phyloP scores from a whole-genome alignment of 2,113 vertebrate species.

The Pungitius pungitius region DNA sequence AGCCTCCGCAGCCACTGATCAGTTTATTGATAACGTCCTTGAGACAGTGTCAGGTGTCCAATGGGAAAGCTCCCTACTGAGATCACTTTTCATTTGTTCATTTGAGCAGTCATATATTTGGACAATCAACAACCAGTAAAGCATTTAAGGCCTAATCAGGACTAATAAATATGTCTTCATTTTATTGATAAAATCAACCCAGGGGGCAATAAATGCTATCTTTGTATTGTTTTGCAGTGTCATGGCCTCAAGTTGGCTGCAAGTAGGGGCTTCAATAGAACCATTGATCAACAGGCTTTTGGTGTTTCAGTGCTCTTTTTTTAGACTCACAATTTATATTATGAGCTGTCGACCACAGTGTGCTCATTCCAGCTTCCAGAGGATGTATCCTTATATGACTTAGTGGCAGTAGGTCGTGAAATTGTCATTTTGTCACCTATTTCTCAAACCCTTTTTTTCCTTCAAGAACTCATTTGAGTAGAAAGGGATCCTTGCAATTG shows the following conservation, averaged over 20 bases:
- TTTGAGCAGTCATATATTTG: slow-evolving; percentile 17
- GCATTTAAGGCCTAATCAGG: slow-evolving; percentile 41
- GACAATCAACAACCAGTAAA: slow-evolving; percentile 19
- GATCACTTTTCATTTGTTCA: slow-evolving; percentile 39
- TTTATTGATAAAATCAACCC: slow-evolving; percentile 15
- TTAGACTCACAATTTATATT: neutral
- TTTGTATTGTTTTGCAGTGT: slow-evolving; percentile 8
- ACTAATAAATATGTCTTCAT: neutral
- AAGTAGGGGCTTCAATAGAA: neutral
- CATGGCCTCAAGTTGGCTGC: neutral
- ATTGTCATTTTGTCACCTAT: too few species aligned
- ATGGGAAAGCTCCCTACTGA: slow-evolving; percentile 27
- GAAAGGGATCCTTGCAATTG: neutral
- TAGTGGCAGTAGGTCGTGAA: neutral
- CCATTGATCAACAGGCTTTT: neutral
- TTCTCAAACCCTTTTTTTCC: neutral
- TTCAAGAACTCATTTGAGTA: neutral
- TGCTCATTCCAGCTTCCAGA: neutral
- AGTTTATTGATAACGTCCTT: slow-evolving; percentile 63
- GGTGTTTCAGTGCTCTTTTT: neutral
- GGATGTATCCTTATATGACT: neutral
- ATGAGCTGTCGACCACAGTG: neutral
- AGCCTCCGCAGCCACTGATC: slow-evolving; percentile 35
- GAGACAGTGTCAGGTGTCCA: slow-evolving; percentile 52
- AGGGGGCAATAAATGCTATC: slow-evolving; percentile 17